Evolutionary conservation across 2,113 vertebrate genomes (phyloP), one percentile per base, ranked within the genome.

Genomic region (Corydoras sp.): DNA sequence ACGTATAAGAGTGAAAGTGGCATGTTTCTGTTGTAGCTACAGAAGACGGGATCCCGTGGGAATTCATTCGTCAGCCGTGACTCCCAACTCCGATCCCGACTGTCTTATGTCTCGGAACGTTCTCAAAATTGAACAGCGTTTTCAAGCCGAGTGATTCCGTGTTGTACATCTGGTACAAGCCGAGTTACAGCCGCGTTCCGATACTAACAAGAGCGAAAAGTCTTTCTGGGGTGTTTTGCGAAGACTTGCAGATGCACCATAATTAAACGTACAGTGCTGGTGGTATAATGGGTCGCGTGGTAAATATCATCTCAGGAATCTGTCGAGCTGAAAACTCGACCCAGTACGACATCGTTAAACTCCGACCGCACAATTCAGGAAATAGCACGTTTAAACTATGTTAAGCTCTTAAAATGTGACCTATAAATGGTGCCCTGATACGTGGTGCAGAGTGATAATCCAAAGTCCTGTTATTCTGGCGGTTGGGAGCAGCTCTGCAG

Each of bases 331-430:
- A 81, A 81, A 79, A 85, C 10, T 76, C 71, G 78, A 76, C 83
- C 79, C 75, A 74, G 69, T 67, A 80, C 79, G 80, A 81, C 82
- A 80, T 88, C 77, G 79, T 89, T 86, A 86, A 77, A 85, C 81
- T 88, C 89, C 35, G 87, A 89, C 85, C 80, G 83, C 77, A 79
- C 56, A 67, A 73, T 79, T 87, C 78, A 79, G 78, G 69, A 83
- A 87, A 82, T 80, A 10, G 70, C 77, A 82, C 83, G 72, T 65
- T 29, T 72, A 73, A 78, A 79, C 77, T 75, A 58, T 79, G 81
- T 77, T 84, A 72, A 65, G 68, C 81, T 83, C 72, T 80, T 58
- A 80, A 76, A 78, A 78, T 74, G 74, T 68, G 78, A 82, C 78
- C 82, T 82, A 77, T 69, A 82, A 88, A 86, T 76, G 71, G 76